Percentiles rank a stretch among this genome's conserved stretches.
These are phyloP conservation scores for Nestor notabilis DNA, from an alignment of 2,113 vertebrate species.

Conservation along the genomic window DNA sequence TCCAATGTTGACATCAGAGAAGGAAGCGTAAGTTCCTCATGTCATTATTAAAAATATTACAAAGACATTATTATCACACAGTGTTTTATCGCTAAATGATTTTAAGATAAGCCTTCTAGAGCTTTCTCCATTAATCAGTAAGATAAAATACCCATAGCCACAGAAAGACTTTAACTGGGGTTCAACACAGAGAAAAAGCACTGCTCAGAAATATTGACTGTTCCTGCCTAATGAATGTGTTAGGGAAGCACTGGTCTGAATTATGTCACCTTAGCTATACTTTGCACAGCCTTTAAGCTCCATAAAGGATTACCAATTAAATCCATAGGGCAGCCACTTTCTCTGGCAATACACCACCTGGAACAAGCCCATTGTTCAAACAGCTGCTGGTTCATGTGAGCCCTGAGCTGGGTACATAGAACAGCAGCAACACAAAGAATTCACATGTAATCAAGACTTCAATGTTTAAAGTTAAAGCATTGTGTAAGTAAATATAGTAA, in stretches of 20 bases:
- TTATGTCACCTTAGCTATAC: background rate
- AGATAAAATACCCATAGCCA: slow-evolving; percentile 45
- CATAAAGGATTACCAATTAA: background rate
- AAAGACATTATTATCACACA: background rate
- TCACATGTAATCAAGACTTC: background rate
- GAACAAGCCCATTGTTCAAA: background rate
- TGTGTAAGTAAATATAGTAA: background rate
- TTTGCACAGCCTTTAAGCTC: background rate
- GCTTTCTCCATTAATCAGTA: slow-evolving; percentile 6
- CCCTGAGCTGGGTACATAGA: background rate
- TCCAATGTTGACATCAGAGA: background rate
- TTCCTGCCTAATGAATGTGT: background rate
- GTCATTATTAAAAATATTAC: background rate
- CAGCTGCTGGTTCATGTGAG: background rate
- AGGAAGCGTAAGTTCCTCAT: background rate
- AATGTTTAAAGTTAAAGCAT: background rate
- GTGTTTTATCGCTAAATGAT: slow-evolving; percentile 5
- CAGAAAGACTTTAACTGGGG: background rate
- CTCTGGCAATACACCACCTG: background rate
- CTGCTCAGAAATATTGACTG: background rate
- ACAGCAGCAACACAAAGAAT: background rate
- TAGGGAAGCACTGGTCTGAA: background rate
- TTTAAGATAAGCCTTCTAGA: background rate
- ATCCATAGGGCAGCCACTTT: background rate
- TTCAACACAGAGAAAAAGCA: background rate